Evolutionary conservation across 2,888 invertebrate species (phyloP).

Genomic region (Cactoblastis cactorum): DNA sequence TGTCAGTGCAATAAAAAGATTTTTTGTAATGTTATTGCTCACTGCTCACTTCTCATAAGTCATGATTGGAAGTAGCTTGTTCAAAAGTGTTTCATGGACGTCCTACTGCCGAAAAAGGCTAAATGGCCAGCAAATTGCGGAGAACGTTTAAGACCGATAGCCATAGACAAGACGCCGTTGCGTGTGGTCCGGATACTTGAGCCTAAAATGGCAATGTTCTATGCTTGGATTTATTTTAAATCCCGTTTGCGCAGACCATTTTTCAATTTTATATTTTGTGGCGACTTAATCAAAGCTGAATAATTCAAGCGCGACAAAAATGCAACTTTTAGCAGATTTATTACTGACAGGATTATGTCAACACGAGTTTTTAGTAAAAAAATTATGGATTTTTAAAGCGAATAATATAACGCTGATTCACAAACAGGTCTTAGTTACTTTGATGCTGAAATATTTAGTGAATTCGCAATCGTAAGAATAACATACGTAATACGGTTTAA

Average conservation of each 20-base stretch:
- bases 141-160: constrained; percentile 23
- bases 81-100: constrained; percentile 25
- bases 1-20: background rate
- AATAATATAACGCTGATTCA: background rate
- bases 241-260: background rate
- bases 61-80: constrained; percentile 17
- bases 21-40: constrained; percentile 4
- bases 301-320: too few species aligned
- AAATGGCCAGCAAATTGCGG: constrained; percentile 30
- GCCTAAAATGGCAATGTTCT: constrained; percentile 32
- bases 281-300: background rate
- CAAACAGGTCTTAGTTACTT: background rate
- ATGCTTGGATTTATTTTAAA: constrained; percentile 6
- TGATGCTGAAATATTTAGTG: background rate
- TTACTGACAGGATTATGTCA: background rate
- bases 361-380: background rate
- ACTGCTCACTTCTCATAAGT: constrained; percentile 20
- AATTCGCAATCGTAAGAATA: too few species aligned
- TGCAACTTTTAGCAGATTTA: background rate
- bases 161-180: constrained; percentile 20
- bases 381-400: background rate
- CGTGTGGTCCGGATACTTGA: constrained; percentile 41
- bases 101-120: constrained; percentile 28
- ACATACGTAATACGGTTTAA: too few species aligned
- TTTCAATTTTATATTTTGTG: constrained; percentile 2